Percentiles rank a stretch among this genome's conserved stretches.
Conservation (phyloP, 2,113 vertebrate genomes). For the Alligator mississippiensis region DNA sequence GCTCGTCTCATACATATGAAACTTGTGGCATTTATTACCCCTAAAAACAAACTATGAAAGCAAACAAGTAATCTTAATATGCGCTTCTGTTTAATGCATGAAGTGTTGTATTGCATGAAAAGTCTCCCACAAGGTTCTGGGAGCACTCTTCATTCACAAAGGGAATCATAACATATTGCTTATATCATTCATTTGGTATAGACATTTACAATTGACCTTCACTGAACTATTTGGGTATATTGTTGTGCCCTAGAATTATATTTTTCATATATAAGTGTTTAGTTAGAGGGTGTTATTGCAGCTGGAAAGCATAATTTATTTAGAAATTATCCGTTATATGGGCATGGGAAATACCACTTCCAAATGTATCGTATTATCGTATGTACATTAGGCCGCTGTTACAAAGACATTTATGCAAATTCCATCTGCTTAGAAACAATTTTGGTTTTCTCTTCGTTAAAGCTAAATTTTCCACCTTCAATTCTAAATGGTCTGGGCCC, state of each 20-base stretch:
- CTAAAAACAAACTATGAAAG: slow-evolving; percentile 32
- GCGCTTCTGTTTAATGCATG: slow-evolving; percentile 16
- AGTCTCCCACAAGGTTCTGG: slow-evolving; percentile 27
- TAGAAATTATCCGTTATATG: slow-evolving; percentile 32
- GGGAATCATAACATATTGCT: slow-evolving; percentile 40
- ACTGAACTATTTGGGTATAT: background rate
- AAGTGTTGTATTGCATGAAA: background rate
- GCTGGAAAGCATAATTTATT: slow-evolving; percentile 28
- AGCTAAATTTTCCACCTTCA: slow-evolving; percentile 13
- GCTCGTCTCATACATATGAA: slow-evolving; percentile 52
- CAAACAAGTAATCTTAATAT: slow-evolving; percentile 50
- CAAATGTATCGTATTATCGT: slow-evolving; percentile 27
- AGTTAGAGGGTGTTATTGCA: background rate
- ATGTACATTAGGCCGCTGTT: slow-evolving; percentile 44
- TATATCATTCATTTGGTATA: background rate
- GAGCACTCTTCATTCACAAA: background rate
- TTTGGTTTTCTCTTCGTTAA: slow-evolving; percentile 30
- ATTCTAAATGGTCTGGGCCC: background rate
- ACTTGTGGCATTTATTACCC: background rate
- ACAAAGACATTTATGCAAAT: slow-evolving; percentile 58
- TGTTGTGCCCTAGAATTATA: fast-evolving
- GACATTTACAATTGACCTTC: background rate
- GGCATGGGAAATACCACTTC: slow-evolving; percentile 30
- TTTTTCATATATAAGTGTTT: background rate
- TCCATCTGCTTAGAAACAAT: slow-evolving; percentile 54